Percentiles rank a stretch among this genome's conserved stretches.
Evolutionary conservation across 2,113 vertebrate species (phyloP).

Genomic region (Syrrhaptes paradoxus): DNA sequence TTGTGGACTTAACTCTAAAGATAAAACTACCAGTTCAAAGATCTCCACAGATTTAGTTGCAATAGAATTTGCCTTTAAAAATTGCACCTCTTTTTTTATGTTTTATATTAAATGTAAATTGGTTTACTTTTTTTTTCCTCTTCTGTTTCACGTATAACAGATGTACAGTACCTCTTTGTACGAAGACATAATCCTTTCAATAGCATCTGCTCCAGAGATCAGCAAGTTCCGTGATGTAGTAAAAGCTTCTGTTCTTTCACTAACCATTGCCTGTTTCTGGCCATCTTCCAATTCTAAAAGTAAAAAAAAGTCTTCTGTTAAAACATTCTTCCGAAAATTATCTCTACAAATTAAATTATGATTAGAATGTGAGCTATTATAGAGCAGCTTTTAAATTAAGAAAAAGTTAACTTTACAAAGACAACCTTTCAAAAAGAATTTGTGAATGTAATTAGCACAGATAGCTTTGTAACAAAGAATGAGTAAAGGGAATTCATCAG

Average conservation of each 20-base stretch:
- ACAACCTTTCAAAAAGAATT: background rate
- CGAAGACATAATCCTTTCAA: constrained; percentile 98
- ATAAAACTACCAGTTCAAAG: constrained; percentile 1
- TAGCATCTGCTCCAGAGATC: constrained; percentile 93
- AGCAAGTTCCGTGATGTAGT: constrained; percentile 96
- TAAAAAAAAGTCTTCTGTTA: background rate
- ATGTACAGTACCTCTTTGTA: constrained; percentile 92
- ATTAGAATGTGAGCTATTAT: background rate
- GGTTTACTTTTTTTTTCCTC: background rate
- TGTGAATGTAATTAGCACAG: background rate
- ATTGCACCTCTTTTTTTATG: background rate
- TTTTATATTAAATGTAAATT: background rate
- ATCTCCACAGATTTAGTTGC: background rate
- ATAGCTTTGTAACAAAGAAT: background rate
- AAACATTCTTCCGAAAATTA: background rate
- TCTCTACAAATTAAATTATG: background rate
- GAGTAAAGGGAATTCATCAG: background rate
- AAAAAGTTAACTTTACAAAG: background rate
- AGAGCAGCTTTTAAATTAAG: background rate
- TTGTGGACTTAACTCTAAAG: background rate
- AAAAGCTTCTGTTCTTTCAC: constrained; percentile 96
- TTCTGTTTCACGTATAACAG: background rate
- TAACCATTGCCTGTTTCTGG: constrained; percentile 90
- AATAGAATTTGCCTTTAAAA: background rate
- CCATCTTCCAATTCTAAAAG: constrained; percentile 87